Evolutionary conservation across 1,140 invertebrate genomes (phyloP), one percentile per base, ranked within the genome.

Genomic region (Drosophila lacertosa): DNA sequence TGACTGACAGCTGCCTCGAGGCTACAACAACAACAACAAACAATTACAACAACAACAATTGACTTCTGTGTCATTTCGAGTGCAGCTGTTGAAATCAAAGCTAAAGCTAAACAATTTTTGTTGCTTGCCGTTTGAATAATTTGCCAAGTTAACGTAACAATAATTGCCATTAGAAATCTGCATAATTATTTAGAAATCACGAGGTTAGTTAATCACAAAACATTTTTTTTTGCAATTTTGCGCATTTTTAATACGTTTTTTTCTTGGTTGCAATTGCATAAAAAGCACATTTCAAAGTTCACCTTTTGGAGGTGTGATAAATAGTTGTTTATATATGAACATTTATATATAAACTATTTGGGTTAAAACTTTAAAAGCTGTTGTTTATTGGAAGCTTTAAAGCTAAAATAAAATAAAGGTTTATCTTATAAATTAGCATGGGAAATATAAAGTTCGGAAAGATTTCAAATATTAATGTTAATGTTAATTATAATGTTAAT

Each of bases 181-280:
- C 77, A 88, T 88, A 88, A 88, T 88, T 82, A 78, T 88, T 76
- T 88, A 88, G 82, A 89, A 88, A 88, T 88, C 82, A 78, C 82
- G 78, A 88, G 82, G 83, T 77, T 82, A 81, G 67, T 86, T 81
- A 78, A 40, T 88, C 74, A 71, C 35, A 20, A n/a, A n/a, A n/a
- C n/a, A n/a, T n/a, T n/a, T n/a, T n/a, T 29, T 44, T 44, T 44
- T 32, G 45, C 45, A 5, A 24, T n/a, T 4, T 35, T 4, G 59
- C 44, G 74, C 33, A 51, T 51, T 50, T 35, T 48, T 39, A 33
- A 47, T 26, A 32, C 35, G 20, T 40, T 22, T 39, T 7, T 10
- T n/a, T n/a, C n/a, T n/a, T n/a, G n/a, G n/a, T n/a, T n/a, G n/a
- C 37, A 15, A 32, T 50, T 57, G 11, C 40, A 33, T 13, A 11